Conservation (phyloP, 2,113 vertebrate species). For the Leptocoma aspasia region DNA sequence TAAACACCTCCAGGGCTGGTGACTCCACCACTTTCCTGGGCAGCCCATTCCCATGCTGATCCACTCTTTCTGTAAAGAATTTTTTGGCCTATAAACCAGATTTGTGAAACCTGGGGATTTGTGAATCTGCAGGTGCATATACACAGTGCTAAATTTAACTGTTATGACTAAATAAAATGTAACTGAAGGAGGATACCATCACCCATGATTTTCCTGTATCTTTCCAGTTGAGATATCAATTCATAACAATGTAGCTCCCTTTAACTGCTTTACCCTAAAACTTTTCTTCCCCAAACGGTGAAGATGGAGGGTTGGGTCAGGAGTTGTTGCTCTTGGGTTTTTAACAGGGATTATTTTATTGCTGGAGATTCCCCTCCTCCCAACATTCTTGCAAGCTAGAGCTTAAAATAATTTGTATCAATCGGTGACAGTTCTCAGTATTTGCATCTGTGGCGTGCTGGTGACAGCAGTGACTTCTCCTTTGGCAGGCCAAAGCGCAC, state of each 20-base stretch:
- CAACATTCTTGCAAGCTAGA: neutral
- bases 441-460: neutral
- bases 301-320: neutral
- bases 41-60: neutral
- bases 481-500: conserved; percentile 89
- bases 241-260: neutral
- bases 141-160: neutral
- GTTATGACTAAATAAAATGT: neutral
- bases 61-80: neutral
- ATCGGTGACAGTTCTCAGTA: neutral
- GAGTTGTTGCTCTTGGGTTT: neutral
- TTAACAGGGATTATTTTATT: neutral
- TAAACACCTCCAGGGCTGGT: neutral
- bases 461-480: neutral
- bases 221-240: neutral
- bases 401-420: neutral
- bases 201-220: neutral
- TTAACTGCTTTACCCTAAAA: neutral
- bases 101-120: neutral
- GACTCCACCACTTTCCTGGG: neutral
- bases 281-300: neutral
- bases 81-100: accelerated
- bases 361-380: accelerated
- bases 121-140: neutral
- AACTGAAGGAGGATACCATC: neutral